phyloP scores from a whole-genome alignment of 2,888 invertebrate genomes.

The Julus scandinavius region DNA sequence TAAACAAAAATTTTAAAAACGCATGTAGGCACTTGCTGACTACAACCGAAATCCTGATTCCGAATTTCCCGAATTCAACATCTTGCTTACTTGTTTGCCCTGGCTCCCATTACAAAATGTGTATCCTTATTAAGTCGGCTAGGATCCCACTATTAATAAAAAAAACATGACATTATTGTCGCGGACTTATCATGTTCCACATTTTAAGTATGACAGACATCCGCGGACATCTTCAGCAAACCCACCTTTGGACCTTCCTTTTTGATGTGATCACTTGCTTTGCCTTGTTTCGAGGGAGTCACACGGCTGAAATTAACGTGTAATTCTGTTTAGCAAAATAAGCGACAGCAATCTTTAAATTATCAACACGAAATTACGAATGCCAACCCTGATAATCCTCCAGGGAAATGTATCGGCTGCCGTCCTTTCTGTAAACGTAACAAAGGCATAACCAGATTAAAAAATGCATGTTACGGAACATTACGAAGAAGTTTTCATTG shows the following conservation, averaged over 20 bases:
- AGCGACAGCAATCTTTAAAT: too few relatives aligned
- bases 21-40: too few relatives aligned
- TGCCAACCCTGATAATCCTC: slow-evolving; percentile 62
- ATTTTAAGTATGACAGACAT: neutral
- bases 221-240: neutral
- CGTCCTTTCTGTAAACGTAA: slow-evolving; percentile 63
- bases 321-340: too few relatives aligned
- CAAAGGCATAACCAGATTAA: too few relatives aligned
- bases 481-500: neutral
- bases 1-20: slow-evolving; percentile 27
- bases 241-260: slow-evolving; percentile 66
- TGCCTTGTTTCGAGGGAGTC: slow-evolving; percentile 64
- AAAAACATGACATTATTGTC: neutral
- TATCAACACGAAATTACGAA: neutral
- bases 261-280: slow-evolving; percentile 62
- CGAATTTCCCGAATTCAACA: too few relatives aligned
- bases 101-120: slow-evolving; percentile 81
- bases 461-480: neutral
- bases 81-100: slow-evolving; percentile 68
- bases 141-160: slow-evolving; percentile 75
- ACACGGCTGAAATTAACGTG: slow-evolving; percentile 60
- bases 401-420: slow-evolving; percentile 60
- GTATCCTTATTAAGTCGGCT: slow-evolving; percentile 77
- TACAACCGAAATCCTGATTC: too few relatives aligned
- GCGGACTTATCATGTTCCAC: too few relatives aligned